phyloP scores from a whole-genome alignment of 2,888 invertebrate species.

The Cheilosia urbana region DNA sequence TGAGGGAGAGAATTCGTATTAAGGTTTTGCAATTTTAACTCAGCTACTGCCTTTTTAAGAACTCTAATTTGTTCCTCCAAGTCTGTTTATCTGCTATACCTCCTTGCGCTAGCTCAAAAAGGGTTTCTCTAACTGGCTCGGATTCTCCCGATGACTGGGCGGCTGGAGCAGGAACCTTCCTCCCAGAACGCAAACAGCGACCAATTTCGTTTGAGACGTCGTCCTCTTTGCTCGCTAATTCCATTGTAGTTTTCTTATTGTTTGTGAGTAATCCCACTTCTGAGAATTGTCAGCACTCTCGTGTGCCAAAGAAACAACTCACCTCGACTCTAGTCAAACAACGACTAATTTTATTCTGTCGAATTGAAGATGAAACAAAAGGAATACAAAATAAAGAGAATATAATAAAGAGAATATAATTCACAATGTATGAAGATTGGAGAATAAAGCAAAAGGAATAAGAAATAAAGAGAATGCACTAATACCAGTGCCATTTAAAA shows the following conservation, averaged over 20 bases:
- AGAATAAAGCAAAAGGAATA: too few species aligned
- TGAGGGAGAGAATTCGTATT: neutral
- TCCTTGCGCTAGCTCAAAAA: neutral
- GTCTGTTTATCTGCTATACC: neutral
- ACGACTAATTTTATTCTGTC: neutral
- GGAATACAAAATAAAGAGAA: neutral
- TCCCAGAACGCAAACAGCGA: neutral
- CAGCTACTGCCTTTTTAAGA: too few species aligned
- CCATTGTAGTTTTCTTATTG: neutral
- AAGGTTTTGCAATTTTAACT: too few species aligned
- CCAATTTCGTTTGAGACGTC: neutral
- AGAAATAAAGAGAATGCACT: too few species aligned
- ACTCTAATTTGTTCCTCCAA: neutral
- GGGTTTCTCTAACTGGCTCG: neutral
- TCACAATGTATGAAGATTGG: neutral
- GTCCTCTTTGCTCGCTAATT: neutral
- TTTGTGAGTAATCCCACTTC: constrained; percentile 7
- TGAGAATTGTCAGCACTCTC: constrained; percentile 1
- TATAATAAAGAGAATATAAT: too few species aligned
- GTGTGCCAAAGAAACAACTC: neutral
- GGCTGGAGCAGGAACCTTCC: neutral
- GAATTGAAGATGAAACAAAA: neutral
- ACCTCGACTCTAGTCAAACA: neutral
- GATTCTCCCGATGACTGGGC: neutral
- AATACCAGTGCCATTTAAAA: too few species aligned